These are phyloP conservation scores for Idaea aversata DNA, from an alignment of 2,888 invertebrate genomes.

Conservation along the genomic window DNA sequence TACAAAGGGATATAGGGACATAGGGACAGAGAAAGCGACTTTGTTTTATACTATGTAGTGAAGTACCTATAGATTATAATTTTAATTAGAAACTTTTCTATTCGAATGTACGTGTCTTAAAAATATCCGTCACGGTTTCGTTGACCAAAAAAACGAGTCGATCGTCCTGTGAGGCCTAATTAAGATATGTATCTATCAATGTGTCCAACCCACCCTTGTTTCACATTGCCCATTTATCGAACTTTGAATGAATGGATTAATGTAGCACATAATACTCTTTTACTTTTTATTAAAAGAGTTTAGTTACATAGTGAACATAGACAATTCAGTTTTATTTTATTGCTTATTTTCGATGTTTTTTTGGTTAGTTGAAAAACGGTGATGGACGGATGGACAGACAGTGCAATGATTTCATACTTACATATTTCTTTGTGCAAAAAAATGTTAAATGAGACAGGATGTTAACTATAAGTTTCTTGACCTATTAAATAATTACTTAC, in stretches of 20 bases:
- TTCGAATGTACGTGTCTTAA: conserved; percentile 26
- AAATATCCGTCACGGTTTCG: conserved; percentile 64
- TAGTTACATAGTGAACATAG: background rate
- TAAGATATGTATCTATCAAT: conserved; percentile 79
- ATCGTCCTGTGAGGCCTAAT: conserved; percentile 77
- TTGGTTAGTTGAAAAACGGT: background rate
- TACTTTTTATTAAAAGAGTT: background rate
- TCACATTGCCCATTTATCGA: conserved; percentile 56
- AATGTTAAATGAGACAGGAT: background rate
- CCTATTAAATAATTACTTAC: background rate
- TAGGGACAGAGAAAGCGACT: too few relatives aligned
- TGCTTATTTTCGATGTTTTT: background rate
- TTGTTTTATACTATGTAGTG: too few relatives aligned
- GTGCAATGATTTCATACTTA: background rate
- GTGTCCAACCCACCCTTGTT: conserved; percentile 66
- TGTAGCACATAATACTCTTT: conserved; percentile 2
- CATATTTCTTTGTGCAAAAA: background rate
- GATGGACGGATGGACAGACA: background rate
- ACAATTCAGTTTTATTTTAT: background rate
- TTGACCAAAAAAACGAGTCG: conserved; percentile 57
- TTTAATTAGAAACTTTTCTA: background rate
- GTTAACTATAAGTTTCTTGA: background rate
- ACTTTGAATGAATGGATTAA: conserved; percentile 20
- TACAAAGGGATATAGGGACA: too few relatives aligned
- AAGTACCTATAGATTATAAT: background rate